Evolutionary conservation across 1,140 invertebrate species (phyloP).

Genomic region (Triops cancriformis): DNA sequence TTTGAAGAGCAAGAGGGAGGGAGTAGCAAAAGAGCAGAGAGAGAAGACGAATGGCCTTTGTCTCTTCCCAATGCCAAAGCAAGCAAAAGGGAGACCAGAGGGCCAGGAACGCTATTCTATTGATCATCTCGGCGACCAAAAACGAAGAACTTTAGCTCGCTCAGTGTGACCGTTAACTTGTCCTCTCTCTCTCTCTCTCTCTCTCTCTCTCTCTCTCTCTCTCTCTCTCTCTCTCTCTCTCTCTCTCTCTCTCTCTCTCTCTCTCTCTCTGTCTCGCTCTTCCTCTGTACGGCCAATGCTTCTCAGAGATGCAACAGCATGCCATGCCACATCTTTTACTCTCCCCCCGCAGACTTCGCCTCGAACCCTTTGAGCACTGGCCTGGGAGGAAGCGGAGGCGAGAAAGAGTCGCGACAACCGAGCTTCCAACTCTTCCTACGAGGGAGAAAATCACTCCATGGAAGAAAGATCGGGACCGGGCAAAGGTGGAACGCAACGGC

Average conservation of each 20-base stretch:
- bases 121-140: neutral
- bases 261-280: no score
- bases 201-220: neutral
- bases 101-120: neutral
- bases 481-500: no score
- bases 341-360: no score
- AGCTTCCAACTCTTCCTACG: no score
- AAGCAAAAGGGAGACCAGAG: neutral
- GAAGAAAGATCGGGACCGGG: no score
- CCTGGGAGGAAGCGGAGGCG: no score
- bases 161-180: constrained; percentile 7
- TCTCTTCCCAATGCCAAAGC: constrained; percentile 1
- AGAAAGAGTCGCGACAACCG: no score
- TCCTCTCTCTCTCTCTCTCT: neutral
- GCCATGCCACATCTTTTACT: no score
- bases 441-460: no score
- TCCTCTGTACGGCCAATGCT: no score
- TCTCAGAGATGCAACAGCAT: no score
- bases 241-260: neutral
- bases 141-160: neutral
- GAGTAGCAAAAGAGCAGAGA: neutral
- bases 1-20: neutral
- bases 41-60: neutral
- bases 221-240: neutral
- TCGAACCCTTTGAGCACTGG: no score